Conservation (phyloP, 2,888 invertebrate genomes). For the Pyrgus malvae region DNA sequence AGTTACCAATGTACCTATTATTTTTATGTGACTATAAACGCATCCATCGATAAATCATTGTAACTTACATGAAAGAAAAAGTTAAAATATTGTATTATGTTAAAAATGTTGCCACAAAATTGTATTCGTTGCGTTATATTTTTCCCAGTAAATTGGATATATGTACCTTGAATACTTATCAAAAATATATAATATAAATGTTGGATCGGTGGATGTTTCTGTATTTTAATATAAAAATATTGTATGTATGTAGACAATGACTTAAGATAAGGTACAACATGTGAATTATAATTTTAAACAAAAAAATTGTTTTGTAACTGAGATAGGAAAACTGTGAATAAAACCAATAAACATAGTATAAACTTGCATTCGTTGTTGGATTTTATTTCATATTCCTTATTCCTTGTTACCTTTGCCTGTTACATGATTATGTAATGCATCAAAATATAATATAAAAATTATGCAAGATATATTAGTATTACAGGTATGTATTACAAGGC, state of each 20-base stretch:
- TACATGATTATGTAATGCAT: too few species aligned
- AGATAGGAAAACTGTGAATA: slow-evolving; percentile 77
- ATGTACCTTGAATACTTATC: too few species aligned
- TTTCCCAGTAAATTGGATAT: too few species aligned
- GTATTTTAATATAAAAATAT: slow-evolving; percentile 1
- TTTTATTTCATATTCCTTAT: too few species aligned
- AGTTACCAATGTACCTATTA: slow-evolving; percentile 21
- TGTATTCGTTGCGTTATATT: not conserved
- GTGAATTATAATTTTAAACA: slow-evolving; percentile 67
- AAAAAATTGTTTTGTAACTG: slow-evolving; percentile 76
- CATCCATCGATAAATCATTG: slow-evolving; percentile 11
- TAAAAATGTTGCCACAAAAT: slow-evolving; percentile 7
- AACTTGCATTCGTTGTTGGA: slow-evolving; percentile 37
- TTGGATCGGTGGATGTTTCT: slow-evolving; percentile 18
- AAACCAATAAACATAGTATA: slow-evolving; percentile 77
- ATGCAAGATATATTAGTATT: too few species aligned
- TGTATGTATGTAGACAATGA: slow-evolving; percentile 59
- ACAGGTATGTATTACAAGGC: too few species aligned
- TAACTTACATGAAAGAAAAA: slow-evolving; percentile 4
- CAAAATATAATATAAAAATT: too few species aligned
- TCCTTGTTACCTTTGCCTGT: too few species aligned
- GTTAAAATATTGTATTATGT: slow-evolving; percentile 8
- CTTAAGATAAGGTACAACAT: slow-evolving; percentile 74
- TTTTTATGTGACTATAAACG: slow-evolving; percentile 5
- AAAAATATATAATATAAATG: too few species aligned